Percentiles rank a stretch among this genome's conserved stretches.
Evolutionary conservation across 2,113 vertebrate genomes (phyloP).

Genomic region (Ammospiza caudacuta): DNA sequence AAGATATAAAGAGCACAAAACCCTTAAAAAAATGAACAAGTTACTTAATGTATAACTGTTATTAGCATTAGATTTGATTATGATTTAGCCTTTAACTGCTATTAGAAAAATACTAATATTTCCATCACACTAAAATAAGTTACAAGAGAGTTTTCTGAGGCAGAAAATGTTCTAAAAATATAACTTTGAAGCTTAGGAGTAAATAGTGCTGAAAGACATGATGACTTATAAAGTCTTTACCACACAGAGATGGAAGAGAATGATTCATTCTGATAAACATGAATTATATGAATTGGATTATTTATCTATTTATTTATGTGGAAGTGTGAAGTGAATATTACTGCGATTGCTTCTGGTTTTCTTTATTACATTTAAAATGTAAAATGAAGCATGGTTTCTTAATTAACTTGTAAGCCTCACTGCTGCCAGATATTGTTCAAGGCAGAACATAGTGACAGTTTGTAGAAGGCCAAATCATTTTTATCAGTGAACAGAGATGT

Average conservation of each 20-base stretch:
- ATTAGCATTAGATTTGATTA: neutral
- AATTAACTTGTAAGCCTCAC: neutral
- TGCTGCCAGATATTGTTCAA: neutral
- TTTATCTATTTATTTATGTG: neutral
- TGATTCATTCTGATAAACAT: neutral
- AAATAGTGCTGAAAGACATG: neutral
- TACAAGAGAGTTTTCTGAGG: neutral
- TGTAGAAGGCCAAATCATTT: neutral
- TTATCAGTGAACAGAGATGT: neutral
- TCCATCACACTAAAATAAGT: neutral
- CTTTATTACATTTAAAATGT: neutral
- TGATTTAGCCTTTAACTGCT: neutral
- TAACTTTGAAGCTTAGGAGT: neutral
- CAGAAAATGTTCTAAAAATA: neutral
- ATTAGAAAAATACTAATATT: neutral
- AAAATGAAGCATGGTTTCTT: neutral
- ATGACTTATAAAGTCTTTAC: neutral
- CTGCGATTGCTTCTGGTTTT: neutral
- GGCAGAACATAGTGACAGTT: neutral
- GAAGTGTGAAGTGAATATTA: neutral
- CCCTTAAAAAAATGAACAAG: neutral
- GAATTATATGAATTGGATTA: neutral
- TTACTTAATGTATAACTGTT: neutral
- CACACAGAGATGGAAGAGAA: neutral
- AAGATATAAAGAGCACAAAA: neutral